These are phyloP conservation scores for Pelusios castaneus DNA, from an alignment of 2,113 vertebrate species.

Conservation along the genomic window DNA sequence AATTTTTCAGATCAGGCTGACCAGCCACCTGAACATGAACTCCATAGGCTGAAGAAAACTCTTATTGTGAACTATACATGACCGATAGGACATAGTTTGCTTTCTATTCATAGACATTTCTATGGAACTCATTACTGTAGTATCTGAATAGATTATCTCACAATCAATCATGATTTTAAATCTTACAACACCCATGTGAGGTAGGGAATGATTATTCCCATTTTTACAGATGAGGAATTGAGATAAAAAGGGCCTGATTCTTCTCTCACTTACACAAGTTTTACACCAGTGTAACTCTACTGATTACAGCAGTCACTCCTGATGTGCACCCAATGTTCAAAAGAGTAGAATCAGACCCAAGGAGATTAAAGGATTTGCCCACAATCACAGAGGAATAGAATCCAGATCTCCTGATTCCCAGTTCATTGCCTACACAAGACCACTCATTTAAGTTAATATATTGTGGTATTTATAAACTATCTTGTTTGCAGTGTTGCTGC, in stretches of 20 bases:
- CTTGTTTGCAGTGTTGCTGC: neutral
- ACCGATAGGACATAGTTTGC: neutral
- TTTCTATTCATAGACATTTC: neutral
- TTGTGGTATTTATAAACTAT: neutral
- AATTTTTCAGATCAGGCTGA: neutral
- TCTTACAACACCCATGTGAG: neutral
- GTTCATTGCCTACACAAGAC: neutral
- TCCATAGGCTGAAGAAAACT: neutral
- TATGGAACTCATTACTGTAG: rapidly evolving
- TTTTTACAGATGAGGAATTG: neutral
- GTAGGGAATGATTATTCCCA: neutral
- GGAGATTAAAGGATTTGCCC: neutral
- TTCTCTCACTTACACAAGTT: neutral
- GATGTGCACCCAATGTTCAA: neutral
- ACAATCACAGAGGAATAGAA: neutral
- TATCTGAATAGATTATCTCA: neutral
- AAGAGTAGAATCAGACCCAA: neutral
- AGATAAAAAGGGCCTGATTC: neutral
- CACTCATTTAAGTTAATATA: neutral
- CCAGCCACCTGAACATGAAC: neutral
- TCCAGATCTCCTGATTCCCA: neutral
- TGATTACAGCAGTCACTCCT: neutral
- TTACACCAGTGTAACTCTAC: neutral
- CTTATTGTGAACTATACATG: neutral
- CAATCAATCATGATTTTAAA: neutral